phyloP scores from a whole-genome alignment of 2,113 vertebrate genomes.

The Ploceus nigricollis region DNA sequence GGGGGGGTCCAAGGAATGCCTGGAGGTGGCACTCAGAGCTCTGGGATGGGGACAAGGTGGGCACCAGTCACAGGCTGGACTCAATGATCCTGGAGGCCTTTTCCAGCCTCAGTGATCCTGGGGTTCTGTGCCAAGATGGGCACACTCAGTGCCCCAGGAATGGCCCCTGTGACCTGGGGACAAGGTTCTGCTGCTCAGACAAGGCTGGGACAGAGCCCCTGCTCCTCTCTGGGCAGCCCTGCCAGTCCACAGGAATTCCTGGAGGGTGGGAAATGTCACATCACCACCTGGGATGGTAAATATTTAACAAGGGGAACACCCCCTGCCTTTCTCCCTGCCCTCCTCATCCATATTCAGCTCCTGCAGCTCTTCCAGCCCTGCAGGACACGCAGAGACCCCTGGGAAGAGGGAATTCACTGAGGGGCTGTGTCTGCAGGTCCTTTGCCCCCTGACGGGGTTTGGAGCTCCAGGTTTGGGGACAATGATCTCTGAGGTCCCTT shows the following conservation, averaged over 20 bases:
- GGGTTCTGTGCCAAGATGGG: rapidly evolving
- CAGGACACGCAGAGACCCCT: background rate
- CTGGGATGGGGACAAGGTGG: background rate
- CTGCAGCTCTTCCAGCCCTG: background rate
- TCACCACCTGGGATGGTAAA: conserved; percentile 5
- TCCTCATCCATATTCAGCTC: conserved; percentile 19
- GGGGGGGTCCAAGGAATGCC: background rate
- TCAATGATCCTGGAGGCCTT: rapidly evolving
- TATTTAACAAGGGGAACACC: conserved; percentile 63
- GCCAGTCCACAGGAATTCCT: conserved; percentile 29
- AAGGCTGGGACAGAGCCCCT: background rate
- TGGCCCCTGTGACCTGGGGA: background rate
- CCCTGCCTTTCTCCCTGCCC: background rate
- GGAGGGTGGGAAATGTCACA: background rate
- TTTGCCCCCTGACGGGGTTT: background rate
- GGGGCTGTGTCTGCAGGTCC: background rate
- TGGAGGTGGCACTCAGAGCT: background rate
- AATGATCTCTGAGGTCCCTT: background rate
- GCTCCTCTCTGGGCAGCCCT: background rate
- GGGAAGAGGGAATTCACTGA: rapidly evolving
- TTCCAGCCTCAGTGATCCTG: rapidly evolving
- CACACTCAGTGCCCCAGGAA: background rate
- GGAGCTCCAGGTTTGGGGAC: background rate
- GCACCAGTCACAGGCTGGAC: rapidly evolving
- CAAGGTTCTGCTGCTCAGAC: background rate